phyloP scores from a whole-genome alignment of 2,888 invertebrate species.

The Muschampia plurimacula region DNA sequence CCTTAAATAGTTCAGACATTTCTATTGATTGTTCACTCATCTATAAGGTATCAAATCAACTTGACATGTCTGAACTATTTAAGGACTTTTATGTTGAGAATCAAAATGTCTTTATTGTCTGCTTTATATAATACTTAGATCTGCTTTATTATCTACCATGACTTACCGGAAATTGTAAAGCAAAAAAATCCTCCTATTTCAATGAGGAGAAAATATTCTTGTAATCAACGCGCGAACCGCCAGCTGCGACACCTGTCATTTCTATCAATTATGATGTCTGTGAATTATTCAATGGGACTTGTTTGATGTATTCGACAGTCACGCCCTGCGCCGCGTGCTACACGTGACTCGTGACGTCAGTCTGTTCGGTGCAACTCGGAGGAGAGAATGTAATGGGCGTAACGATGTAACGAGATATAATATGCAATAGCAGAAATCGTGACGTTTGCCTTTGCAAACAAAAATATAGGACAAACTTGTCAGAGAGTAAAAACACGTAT shows the following conservation, averaged over 20 bases:
- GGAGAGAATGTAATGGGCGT: neutral
- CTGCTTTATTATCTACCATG: neutral
- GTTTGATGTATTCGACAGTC: slow-evolving; percentile 33
- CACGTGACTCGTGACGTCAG: slow-evolving; percentile 35
- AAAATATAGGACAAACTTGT: too few relatives aligned
- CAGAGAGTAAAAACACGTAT: too few relatives aligned
- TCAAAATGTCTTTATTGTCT: neutral
- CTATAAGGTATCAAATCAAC: too few relatives aligned
- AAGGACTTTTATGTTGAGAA: neutral
- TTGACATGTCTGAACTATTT: neutral
- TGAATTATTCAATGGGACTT: slow-evolving; percentile 30
- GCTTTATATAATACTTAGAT: neutral
- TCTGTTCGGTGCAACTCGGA: slow-evolving; percentile 15
- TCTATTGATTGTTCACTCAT: too few relatives aligned
- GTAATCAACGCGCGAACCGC: neutral
- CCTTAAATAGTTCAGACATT: too few relatives aligned
- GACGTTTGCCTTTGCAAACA: too few relatives aligned
- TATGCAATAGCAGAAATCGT: too few relatives aligned
- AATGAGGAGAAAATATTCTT: neutral
- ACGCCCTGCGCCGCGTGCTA: slow-evolving; percentile 31
- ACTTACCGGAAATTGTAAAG: neutral
- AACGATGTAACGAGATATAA: neutral
- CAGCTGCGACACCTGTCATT: neutral
- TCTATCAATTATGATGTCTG: slow-evolving; percentile 21
- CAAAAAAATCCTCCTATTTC: neutral